A percentile compares a stretch with the other conserved stretches of the same genome.
These are phyloP conservation scores for Leucoraja ocellata DNA, from an alignment of 2,797 vertebrate genomes.

Conservation along the genomic window DNA sequence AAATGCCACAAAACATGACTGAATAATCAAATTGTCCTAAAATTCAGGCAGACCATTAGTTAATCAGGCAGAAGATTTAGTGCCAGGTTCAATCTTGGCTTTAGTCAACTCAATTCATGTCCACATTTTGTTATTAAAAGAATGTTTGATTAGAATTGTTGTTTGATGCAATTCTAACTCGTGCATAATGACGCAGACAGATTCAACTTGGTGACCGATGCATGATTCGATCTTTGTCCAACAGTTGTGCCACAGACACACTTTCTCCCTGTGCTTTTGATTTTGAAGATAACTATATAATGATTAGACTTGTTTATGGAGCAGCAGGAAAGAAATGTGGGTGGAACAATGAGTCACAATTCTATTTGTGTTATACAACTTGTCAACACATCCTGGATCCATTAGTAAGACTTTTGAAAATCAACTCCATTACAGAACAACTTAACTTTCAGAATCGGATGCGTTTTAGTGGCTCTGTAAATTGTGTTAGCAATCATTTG, in stretches of 20 bases:
- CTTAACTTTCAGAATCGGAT: constrained; percentile 29
- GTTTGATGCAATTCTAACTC: background rate
- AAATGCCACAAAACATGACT: background rate
- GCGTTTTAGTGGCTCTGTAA: constrained; percentile 18
- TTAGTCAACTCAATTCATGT: background rate
- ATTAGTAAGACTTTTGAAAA: constrained; percentile 32
- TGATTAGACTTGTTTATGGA: constrained; percentile 34
- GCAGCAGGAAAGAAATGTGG: constrained; percentile 21
- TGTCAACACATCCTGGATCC: constrained; percentile 26
- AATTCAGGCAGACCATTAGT: background rate
- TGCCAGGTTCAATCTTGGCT: background rate
- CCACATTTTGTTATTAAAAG: background rate
- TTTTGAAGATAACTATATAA: constrained; percentile 19
- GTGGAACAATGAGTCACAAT: constrained; percentile 33
- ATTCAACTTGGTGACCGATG: background rate
- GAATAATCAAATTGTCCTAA: background rate
- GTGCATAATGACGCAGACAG: background rate
- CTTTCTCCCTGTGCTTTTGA: background rate
- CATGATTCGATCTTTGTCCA: background rate
- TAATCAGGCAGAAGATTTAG: background rate
- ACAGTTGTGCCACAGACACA: background rate
- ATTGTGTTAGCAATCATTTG: background rate
- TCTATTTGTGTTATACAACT: constrained; percentile 34
- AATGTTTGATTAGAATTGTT: background rate
- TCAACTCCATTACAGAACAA: constrained; percentile 21